Conservation (phyloP, 2,888 invertebrate species). For the Cataglyphis albicans region DNA sequence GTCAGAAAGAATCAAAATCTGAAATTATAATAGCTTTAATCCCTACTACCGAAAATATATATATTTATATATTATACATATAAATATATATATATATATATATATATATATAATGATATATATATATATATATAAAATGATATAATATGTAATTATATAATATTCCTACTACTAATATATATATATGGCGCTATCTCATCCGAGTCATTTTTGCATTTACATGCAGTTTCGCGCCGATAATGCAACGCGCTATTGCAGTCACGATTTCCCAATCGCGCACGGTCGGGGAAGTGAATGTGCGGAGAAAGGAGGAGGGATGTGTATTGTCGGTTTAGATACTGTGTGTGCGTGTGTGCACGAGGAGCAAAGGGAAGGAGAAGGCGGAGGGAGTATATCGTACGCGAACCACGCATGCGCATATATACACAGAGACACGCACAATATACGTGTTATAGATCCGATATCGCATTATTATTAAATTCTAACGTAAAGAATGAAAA, state of each 20-base stretch:
- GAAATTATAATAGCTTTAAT: slow-evolving; percentile 16
- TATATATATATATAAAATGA: neutral
- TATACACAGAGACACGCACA: slow-evolving; percentile 18
- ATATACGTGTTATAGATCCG: slow-evolving; percentile 62
- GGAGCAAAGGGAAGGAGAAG: neutral
- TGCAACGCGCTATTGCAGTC: slow-evolving; percentile 61
- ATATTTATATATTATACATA: too few species aligned
- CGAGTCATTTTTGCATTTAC: slow-evolving; percentile 57
- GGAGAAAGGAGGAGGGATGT: slow-evolving; percentile 15
- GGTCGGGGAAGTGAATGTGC: slow-evolving; percentile 50
- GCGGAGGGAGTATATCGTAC: slow-evolving; percentile 24
- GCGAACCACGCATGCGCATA: slow-evolving; percentile 41
- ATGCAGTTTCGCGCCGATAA: slow-evolving; percentile 65
- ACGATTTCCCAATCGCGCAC: slow-evolving; percentile 66
- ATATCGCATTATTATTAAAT: slow-evolving; percentile 71
- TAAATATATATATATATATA: too few species aligned
- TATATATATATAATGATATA: too few species aligned
- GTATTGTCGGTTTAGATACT: neutral
- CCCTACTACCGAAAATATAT: neutral
- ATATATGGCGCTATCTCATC: slow-evolving; percentile 18
- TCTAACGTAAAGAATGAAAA: slow-evolving; percentile 42
- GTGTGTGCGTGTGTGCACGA: neutral
- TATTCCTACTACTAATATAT: neutral
- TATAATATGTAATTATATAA: too few species aligned
- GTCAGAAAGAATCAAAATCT: neutral